Base-by-base conservation (phyloP, 2,113 vertebrate species). In the Coptodon rendalli region DNA sequence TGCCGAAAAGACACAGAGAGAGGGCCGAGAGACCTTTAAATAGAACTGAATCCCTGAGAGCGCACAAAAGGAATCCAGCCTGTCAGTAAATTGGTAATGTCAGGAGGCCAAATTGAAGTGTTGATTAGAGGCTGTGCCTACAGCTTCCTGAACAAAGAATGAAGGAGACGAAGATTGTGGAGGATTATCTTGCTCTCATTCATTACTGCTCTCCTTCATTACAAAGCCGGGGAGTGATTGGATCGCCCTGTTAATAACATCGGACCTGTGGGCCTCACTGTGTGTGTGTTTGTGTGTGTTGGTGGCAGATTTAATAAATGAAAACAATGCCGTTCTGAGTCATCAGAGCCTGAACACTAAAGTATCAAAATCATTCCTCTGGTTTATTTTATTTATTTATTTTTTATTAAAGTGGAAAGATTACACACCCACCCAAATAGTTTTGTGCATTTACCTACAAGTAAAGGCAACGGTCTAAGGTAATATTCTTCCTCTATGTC, bases 111-210 rank as follows among this genome's bases (percentile, higher is more conserved):
- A 92, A 93, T 84, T 83, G 82, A 93, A 90, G 89, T 24, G 89
- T 85, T 95, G 93, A 95, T 94, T 93, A 84, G 89, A 86, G 87
- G 87, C 53, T 53, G 38, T 87, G 81, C 56, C 73, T 57, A 85
- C 83, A 81, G 87, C 84, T 87, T 87, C 81, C 87, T 27, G 81
- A 84, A 89, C 92, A 94, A 91, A 94, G 84, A 93, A 31, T 3
- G 31, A 87, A 84, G 79, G 73, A 82, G 85, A 84, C 8, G 12
- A 86, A 87, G 87, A 89, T 45, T 52, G 86, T 11, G 73, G 79
- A 81, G 86, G 86, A 89, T 92, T 85, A 93, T 86, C 80, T 83
- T 63, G 80, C 89, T 83, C 34, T 85, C 59, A 83, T 85, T 91
- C 84, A 92, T 91, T 87, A 93, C 48, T 66, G 57, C 89, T 80